These are phyloP conservation scores for Babyrousa celebensis DNA, from an alignment of 2,797 vertebrate genomes.

Conservation along the genomic window DNA sequence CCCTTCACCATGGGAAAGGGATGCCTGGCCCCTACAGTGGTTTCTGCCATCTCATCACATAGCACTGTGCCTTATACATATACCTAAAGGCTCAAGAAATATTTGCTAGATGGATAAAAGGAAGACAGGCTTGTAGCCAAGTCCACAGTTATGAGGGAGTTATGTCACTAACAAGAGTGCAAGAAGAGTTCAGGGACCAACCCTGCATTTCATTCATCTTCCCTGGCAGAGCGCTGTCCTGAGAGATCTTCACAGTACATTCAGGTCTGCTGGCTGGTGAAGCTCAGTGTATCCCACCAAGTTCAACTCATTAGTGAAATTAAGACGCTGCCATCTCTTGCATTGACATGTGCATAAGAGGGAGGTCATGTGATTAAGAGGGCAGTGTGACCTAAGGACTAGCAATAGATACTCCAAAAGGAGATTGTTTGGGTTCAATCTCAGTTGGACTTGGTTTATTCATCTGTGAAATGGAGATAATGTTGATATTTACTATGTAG, in stretches of 20 bases:
- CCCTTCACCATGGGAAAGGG: not conserved
- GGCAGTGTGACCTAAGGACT: not conserved
- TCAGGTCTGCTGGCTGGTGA: not conserved
- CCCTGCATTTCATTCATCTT: not conserved
- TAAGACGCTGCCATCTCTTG: not conserved
- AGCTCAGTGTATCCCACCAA: not conserved
- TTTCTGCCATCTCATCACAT: not conserved
- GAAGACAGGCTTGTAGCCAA: not conserved
- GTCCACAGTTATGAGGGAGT: not conserved
- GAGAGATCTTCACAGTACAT: not conserved
- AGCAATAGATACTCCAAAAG: not conserved
- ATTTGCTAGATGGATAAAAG: not conserved
- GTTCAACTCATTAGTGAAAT: not conserved
- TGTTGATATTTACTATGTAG: not conserved
- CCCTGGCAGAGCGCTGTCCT: rapidly evolving
- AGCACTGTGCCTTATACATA: no score
- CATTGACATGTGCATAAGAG: not conserved
- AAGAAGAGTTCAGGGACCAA: not conserved
- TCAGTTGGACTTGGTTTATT: not conserved
- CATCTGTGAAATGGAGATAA: not conserved
- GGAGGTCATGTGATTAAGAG: not conserved
- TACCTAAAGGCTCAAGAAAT: no score
- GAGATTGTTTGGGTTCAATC: not conserved
- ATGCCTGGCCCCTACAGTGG: rapidly evolving
- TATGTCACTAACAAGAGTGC: not conserved